phyloP scores from a whole-genome alignment of 2,888 invertebrate species.

The Drosophila mimetica region DNA sequence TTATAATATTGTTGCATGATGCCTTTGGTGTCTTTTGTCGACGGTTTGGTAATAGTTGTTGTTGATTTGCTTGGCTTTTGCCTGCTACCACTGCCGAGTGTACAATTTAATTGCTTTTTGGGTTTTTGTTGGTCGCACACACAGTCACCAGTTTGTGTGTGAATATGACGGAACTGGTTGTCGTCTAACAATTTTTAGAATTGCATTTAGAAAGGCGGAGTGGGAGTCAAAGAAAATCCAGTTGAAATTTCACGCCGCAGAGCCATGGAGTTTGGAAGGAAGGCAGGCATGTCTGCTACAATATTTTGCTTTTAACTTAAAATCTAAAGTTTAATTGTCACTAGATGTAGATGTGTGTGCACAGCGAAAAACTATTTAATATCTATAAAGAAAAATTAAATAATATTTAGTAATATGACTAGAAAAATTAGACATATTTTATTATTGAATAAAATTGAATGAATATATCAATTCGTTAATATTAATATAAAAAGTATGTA shows the following conservation, averaged over 20 bases:
- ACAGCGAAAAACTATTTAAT: slow-evolving; percentile 2
- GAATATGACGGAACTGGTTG: slow-evolving; percentile 70
- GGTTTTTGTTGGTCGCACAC: slow-evolving; percentile 49
- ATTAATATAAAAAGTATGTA: no score
- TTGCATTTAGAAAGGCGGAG: slow-evolving; percentile 11
- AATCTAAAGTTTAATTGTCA: slow-evolving; percentile 57
- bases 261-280: neutral
- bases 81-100: slow-evolving; percentile 48
- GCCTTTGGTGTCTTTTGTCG: slow-evolving; percentile 59
- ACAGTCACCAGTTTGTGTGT: slow-evolving; percentile 16
- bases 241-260: slow-evolving; percentile 49
- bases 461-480: no score
- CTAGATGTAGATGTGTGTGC: slow-evolving; percentile 37
- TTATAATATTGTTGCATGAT: slow-evolving; percentile 62
- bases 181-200: slow-evolving; percentile 61
- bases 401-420: neutral
- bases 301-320: slow-evolving; percentile 81
- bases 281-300: slow-evolving; percentile 58
- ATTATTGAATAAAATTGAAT: neutral
- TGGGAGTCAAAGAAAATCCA: slow-evolving; percentile 33
- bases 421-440: neutral
- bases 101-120: slow-evolving; percentile 77
- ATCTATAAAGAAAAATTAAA: no score
- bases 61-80: slow-evolving; percentile 47
- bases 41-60: slow-evolving; percentile 39